Evolutionary conservation across 2,113 vertebrate species (phyloP).

Genomic region (Panthera tigris): DNA sequence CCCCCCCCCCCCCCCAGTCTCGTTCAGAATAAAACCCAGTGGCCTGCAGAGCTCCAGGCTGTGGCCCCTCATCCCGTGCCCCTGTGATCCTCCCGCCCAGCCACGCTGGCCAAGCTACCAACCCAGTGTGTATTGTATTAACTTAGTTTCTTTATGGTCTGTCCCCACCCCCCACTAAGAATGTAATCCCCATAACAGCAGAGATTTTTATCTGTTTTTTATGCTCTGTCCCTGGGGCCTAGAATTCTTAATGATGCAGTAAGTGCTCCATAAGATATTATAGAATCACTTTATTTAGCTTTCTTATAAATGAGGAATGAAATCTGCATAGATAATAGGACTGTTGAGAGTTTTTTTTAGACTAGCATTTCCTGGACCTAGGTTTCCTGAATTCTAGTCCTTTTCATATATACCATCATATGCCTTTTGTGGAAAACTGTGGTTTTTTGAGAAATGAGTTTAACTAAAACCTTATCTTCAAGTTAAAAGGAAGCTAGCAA

Average conservation of each 20-base stretch:
- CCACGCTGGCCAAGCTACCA: background rate
- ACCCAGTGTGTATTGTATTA: background rate
- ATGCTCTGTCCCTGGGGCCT: background rate
- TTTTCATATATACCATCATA: background rate
- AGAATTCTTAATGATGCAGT: background rate
- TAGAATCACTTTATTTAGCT: background rate
- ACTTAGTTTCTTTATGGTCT: background rate
- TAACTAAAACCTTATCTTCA: background rate
- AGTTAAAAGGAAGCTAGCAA: background rate
- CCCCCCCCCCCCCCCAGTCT: background rate
- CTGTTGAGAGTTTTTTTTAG: background rate
- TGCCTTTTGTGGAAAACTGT: background rate
- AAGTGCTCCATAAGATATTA: background rate
- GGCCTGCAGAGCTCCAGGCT: background rate
- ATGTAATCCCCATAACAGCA: background rate
- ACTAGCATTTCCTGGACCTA: background rate
- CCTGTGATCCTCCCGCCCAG: fast-evolving
- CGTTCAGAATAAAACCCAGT: background rate
- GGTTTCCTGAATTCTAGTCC: background rate
- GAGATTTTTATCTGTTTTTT: background rate
- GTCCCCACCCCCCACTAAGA: background rate
- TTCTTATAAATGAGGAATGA: background rate
- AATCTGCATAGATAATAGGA: background rate
- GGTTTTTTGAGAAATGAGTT: background rate
- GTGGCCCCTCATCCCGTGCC: too few relatives aligned